A percentile compares a stretch with the other conserved stretches of the same genome.
Conservation (phyloP, 2,113 vertebrate genomes). For the Odocoileus hemionus region DNA sequence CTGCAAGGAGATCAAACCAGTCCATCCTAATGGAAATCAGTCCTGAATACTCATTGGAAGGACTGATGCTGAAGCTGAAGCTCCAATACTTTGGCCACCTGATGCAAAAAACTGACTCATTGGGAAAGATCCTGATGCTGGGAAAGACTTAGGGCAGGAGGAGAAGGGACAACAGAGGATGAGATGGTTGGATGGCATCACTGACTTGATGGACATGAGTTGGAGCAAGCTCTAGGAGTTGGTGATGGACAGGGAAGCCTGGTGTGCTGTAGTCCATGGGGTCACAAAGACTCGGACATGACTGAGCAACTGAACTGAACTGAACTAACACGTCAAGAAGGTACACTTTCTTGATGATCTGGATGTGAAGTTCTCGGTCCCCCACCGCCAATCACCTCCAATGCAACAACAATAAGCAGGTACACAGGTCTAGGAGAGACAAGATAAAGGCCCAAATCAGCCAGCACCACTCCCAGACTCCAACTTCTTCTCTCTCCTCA, state of each 20-base stretch:
- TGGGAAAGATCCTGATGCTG: background rate
- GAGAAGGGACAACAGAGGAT: background rate
- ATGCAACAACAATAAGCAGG: accelerated
- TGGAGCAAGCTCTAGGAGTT: background rate
- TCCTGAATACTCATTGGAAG: background rate
- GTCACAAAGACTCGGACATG: accelerated
- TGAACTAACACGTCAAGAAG: background rate
- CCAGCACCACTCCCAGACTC: background rate
- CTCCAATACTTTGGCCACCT: background rate
- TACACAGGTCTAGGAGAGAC: too few species aligned
- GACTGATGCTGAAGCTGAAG: background rate
- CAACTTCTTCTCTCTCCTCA: background rate
- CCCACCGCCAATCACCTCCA: background rate
- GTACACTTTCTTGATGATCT: background rate
- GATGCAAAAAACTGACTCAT: background rate
- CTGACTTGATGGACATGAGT: background rate
- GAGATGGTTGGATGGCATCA: background rate
- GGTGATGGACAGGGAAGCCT: background rate
- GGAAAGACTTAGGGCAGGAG: background rate
- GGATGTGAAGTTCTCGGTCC: background rate
- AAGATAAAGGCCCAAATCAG: background rate
- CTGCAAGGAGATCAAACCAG: background rate
- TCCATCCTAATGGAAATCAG: background rate
- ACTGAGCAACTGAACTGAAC: background rate
- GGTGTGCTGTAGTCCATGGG: background rate